Percentiles rank a stretch among this genome's conserved stretches.
Evolutionary conservation across 2,888 invertebrate species (phyloP).

Genomic region (Drosophila falleni): DNA sequence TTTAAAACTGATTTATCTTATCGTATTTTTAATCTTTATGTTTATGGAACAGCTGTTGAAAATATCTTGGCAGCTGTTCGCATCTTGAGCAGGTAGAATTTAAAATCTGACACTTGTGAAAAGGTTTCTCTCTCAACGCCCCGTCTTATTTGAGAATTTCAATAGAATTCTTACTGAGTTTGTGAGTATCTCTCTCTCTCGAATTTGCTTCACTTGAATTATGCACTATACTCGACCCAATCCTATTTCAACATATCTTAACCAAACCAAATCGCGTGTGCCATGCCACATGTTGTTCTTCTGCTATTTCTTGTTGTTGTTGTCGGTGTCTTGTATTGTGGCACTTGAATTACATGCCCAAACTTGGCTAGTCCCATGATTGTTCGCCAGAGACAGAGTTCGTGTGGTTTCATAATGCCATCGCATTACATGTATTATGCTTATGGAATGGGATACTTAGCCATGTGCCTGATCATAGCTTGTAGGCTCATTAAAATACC

Average conservation of each 20-base stretch:
- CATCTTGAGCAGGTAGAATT: constrained; percentile 55
- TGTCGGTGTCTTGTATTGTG: constrained; percentile 24
- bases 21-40: background rate
- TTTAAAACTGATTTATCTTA: constrained; percentile 21
- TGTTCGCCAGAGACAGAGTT: constrained; percentile 30
- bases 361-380: constrained; percentile 28
- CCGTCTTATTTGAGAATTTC: constrained; percentile 50
- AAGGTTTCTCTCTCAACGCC: constrained; percentile 40
- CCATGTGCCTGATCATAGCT: constrained; percentile 49
- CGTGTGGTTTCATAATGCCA: constrained; percentile 72
- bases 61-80: constrained; percentile 16
- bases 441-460: constrained; percentile 26
- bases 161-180: constrained; percentile 37
- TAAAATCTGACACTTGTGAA: constrained; percentile 47
- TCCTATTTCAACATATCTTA: constrained; percentile 1
- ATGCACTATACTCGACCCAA: constrained; percentile 14
- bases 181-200: constrained; percentile 15
- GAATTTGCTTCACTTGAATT: constrained; percentile 35
- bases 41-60: constrained; percentile 11
- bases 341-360: constrained; percentile 55
- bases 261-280: constrained; percentile 29
- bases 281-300: constrained; percentile 23
- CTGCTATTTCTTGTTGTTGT: constrained; percentile 7
- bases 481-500: constrained; percentile 55
- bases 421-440: constrained; percentile 48